These are phyloP conservation scores for Bos taurus DNA, from an alignment of 2,113 vertebrate genomes.

Conservation along the genomic window DNA sequence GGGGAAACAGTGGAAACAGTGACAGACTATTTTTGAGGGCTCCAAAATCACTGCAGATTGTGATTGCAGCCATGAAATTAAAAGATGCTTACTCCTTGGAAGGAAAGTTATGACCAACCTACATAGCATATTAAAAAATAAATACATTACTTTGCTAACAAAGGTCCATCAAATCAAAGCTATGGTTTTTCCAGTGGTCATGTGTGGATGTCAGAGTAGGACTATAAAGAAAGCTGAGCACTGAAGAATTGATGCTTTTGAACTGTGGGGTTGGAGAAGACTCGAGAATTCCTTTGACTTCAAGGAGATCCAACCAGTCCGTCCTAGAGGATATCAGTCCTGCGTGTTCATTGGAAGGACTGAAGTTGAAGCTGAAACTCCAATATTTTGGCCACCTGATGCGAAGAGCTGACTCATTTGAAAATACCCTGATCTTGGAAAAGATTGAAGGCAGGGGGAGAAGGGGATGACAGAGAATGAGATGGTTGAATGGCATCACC, in stretches of 20 bases:
- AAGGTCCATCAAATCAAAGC: neutral
- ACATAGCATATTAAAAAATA: neutral
- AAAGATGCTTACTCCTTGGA: neutral
- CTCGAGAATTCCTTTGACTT: neutral
- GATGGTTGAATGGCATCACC: neutral
- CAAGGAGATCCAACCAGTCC: neutral
- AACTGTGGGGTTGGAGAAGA: neutral
- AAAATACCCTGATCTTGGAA: neutral
- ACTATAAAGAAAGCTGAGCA: neutral
- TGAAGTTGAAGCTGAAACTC: neutral
- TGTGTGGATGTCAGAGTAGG: neutral
- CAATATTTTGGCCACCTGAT: neutral
- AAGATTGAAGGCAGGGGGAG: neutral
- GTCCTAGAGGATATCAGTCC: neutral
- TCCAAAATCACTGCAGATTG: neutral
- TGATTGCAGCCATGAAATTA: neutral
- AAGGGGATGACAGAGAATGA: neutral
- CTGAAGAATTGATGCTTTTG: neutral
- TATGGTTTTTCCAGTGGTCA: neutral
- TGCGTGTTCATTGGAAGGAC: neutral
- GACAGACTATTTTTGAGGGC: accelerated
- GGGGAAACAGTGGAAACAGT: neutral
- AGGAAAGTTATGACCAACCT: neutral
- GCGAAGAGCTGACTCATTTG: neutral
- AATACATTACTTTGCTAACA: neutral